These are phyloP conservation scores for Menidia beryllina DNA, from an alignment of 2,113 vertebrate species.

Conservation along the genomic window DNA sequence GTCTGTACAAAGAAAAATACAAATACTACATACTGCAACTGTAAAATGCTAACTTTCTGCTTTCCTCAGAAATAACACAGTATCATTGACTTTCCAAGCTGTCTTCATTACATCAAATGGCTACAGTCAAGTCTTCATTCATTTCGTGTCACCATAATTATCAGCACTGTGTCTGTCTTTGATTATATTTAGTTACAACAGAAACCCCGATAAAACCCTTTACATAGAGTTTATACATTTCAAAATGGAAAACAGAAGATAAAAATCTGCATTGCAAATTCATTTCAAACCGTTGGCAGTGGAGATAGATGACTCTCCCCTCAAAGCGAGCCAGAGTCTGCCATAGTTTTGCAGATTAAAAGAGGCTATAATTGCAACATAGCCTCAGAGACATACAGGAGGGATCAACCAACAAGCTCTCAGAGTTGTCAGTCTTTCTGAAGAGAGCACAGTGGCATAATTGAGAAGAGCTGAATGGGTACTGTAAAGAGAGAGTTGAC, in stretches of 20 bases:
- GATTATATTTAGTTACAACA: slow-evolving; percentile 2
- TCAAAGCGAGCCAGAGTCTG: slow-evolving; percentile 36
- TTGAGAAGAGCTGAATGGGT: slow-evolving; percentile 32
- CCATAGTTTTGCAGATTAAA: slow-evolving; percentile 58
- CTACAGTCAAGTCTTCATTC: not conserved
- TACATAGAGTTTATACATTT: slow-evolving; percentile 13
- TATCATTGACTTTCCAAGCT: not conserved
- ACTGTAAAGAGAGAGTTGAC: slow-evolving; percentile 36
- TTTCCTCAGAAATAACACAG: not conserved
- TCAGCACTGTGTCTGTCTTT: not conserved
- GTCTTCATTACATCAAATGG: not conserved
- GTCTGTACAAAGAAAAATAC: not conserved
- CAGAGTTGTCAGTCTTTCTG: slow-evolving; percentile 50
- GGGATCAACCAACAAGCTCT: slow-evolving; percentile 57
- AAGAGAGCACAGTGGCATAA: slow-evolving; percentile 38
- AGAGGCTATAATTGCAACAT: slow-evolving; percentile 65
- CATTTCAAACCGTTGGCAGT: slow-evolving; percentile 36
- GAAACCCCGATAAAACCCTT: not conserved
- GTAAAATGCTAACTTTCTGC: not conserved
- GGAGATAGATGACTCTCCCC: slow-evolving; percentile 41
- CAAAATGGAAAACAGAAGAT: slow-evolving; percentile 15
- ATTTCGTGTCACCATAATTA: not conserved
- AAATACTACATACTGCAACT: too few relatives aligned
- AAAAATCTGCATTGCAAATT: slow-evolving; percentile 46
- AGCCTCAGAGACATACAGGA: slow-evolving; percentile 43